Conservation (phyloP, 1,140 invertebrate species). For the Drosophila navojoa region DNA sequence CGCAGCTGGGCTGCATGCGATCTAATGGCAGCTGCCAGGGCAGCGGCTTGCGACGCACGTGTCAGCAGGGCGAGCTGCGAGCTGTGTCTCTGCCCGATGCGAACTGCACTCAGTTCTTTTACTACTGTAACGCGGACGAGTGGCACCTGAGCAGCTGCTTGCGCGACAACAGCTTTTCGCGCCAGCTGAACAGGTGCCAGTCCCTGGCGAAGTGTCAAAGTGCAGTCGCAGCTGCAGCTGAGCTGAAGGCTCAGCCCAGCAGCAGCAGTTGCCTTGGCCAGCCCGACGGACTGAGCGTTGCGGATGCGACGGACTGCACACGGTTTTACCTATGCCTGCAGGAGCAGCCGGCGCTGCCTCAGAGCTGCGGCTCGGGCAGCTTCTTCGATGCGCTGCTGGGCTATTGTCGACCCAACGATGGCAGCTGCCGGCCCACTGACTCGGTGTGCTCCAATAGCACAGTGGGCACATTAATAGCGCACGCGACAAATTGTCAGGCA, state of each 20-base stretch:
- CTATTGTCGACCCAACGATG: conserved; percentile 75
- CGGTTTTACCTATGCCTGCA: conserved; percentile 66
- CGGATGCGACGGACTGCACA: conserved; percentile 60
- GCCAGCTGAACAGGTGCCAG: conserved; percentile 32
- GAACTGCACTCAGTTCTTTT: conserved; percentile 66
- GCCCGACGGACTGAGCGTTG: conserved; percentile 56
- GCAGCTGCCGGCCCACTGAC: conserved; percentile 48
- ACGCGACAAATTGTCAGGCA: conserved; percentile 59
- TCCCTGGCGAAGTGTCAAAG: conserved; percentile 35
- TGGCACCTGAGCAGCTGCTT: conserved; percentile 66
- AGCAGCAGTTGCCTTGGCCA: conserved; percentile 44
- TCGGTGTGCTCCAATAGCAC: conserved; percentile 34
- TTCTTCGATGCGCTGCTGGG: conserved; percentile 56
- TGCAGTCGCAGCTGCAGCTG: background rate
- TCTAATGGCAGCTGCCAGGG: conserved; percentile 62
- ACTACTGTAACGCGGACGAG: conserved; percentile 60
- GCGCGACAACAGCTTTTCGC: conserved; percentile 51
- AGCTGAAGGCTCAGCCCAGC: background rate
- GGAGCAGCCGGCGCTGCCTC: conserved; percentile 33
- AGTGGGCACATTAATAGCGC: conserved; percentile 42
- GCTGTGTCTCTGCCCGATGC: conserved; percentile 9
- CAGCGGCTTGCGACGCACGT: conserved; percentile 59
- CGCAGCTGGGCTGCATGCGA: conserved; percentile 54
- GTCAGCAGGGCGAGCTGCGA: conserved; percentile 41
- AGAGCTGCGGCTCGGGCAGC: conserved; percentile 61